These are phyloP conservation scores for Plebejus argus DNA, from an alignment of 2,888 invertebrate species.

Conservation along the genomic window DNA sequence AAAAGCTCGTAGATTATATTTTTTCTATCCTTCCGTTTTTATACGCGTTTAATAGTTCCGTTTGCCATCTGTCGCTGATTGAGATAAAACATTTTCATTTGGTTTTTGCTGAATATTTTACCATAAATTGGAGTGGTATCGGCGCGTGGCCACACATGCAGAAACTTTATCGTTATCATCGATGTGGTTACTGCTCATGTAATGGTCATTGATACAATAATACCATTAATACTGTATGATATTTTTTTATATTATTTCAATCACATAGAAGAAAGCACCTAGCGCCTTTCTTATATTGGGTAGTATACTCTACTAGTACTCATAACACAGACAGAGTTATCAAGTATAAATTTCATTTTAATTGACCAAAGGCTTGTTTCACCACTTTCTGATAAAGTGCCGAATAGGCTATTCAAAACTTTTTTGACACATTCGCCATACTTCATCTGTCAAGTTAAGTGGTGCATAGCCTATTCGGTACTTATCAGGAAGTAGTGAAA, in stretches of 20 bases:
- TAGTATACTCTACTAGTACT: too few species aligned
- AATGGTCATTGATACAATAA: neutral
- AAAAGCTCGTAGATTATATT: slow-evolving; percentile 11
- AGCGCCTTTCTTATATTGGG: too few species aligned
- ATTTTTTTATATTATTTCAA: too few species aligned
- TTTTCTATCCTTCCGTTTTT: slow-evolving; percentile 26
- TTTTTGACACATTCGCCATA: too few species aligned
- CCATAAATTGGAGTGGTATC: neutral
- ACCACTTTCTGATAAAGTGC: too few species aligned
- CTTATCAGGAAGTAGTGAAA: too few species aligned
- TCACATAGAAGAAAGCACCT: neutral
- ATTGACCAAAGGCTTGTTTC: too few species aligned
- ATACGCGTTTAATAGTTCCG: slow-evolving; percentile 24
- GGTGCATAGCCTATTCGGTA: too few species aligned
- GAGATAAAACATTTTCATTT: slow-evolving; percentile 21
- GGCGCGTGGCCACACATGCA: slow-evolving; percentile 20
- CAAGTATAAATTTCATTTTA: too few species aligned
- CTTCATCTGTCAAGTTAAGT: too few species aligned
- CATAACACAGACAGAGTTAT: too few species aligned
- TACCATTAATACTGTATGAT: neutral
- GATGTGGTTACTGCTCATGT: neutral
- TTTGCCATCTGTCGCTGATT: slow-evolving; percentile 29
- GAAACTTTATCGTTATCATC: slow-evolving; percentile 4
- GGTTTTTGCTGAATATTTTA: slow-evolving; percentile 11
- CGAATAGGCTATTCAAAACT: too few species aligned